Conservation (phyloP, 2,797 vertebrate species). For the Acrocephalus scirpaceus region DNA sequence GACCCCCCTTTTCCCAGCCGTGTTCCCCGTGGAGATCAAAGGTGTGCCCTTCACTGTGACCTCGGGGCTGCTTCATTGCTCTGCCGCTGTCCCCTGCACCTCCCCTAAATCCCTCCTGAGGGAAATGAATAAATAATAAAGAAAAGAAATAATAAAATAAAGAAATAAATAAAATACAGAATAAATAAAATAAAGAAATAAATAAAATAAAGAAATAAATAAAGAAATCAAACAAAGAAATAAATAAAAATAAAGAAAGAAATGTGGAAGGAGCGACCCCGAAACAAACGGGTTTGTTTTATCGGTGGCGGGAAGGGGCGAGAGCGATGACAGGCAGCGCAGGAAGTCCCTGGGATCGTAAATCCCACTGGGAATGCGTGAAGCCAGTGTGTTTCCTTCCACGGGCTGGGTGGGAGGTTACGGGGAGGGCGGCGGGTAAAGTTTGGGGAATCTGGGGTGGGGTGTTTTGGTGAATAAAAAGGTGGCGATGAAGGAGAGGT, state of each 20-base stretch:
- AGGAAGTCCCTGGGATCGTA: background rate
- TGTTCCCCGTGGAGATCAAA: background rate
- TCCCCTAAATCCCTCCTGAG: background rate
- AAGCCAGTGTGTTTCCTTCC: background rate
- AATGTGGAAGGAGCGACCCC: background rate
- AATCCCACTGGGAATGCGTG: background rate
- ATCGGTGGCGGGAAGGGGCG: background rate
- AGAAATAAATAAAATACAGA: too few species aligned
- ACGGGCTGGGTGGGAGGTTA: background rate
- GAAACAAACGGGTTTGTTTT: constrained; percentile 28
- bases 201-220: background rate
- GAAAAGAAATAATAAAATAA: background rate
- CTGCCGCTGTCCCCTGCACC: background rate
- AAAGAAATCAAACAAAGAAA: background rate
- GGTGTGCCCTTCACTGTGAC: accelerated
- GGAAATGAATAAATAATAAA: background rate
- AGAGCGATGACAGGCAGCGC: constrained; percentile 17
- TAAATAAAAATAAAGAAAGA: background rate
- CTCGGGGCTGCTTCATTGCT: accelerated
- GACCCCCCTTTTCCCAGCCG: accelerated
- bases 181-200: too few species aligned
- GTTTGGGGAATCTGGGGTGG: background rate
- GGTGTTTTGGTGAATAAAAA: background rate
- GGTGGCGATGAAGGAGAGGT: background rate
- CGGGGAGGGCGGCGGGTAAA: background rate